Evolutionary conservation across 2,113 vertebrate species (phyloP).

Genomic region (Osmerus eperlanus): DNA sequence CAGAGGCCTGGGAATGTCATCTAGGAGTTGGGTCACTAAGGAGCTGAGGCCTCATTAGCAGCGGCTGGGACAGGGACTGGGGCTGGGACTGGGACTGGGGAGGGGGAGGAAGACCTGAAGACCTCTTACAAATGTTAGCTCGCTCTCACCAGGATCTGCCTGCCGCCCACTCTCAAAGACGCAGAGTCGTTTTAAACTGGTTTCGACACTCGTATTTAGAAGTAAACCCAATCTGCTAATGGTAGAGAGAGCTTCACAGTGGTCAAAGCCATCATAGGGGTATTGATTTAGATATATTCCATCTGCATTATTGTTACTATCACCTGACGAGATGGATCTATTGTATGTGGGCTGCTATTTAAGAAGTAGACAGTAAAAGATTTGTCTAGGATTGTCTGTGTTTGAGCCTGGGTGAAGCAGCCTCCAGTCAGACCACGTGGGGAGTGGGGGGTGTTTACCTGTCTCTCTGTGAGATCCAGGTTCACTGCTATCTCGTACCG

Average conservation of each 20-base stretch:
- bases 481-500: constrained; percentile 97
- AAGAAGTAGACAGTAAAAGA: too few relatives aligned
- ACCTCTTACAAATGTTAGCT: constrained; percentile 52
- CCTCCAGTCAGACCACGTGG: background rate
- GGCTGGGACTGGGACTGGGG: background rate
- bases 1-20: constrained; percentile 69
- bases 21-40: constrained; percentile 60
- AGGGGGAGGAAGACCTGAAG: constrained; percentile 35
- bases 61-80: constrained; percentile 40
- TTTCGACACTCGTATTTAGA: too few relatives aligned
- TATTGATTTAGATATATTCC: too few relatives aligned
- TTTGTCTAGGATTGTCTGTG: too few relatives aligned
- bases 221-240: too few relatives aligned
- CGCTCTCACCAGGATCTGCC: constrained; percentile 46
- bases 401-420: too few relatives aligned
- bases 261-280: too few relatives aligned
- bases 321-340: too few relatives aligned
- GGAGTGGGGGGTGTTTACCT: constrained; percentile 66
- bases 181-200: too few relatives aligned
- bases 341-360: too few relatives aligned
- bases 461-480: constrained; percentile 94
- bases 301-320: too few relatives aligned
- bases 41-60: constrained; percentile 57
- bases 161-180: constrained; percentile 29
- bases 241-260: too few relatives aligned